phyloP scores from a whole-genome alignment of 2,113 vertebrate species.

The Petromus typicus region DNA sequence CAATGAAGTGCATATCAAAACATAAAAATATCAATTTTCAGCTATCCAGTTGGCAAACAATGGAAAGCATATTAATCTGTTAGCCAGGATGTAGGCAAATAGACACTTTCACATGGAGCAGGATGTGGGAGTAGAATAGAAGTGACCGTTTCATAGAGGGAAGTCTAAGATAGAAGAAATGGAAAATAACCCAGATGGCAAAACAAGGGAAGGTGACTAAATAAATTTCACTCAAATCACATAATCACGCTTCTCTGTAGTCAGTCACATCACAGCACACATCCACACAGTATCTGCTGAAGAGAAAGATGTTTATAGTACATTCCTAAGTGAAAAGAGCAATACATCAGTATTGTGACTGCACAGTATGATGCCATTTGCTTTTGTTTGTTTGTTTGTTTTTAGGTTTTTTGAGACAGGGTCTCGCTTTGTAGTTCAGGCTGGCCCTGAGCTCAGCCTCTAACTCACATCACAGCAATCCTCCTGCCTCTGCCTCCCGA shows the following conservation, averaged over 20 bases:
- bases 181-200: neutral
- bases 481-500: too few relatives aligned
- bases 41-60: neutral
- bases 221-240: neutral
- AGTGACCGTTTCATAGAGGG: neutral
- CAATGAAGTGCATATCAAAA: neutral
- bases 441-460: too few relatives aligned
- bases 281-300: neutral
- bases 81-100: neutral
- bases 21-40: neutral
- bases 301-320: neutral
- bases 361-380: neutral
- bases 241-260: neutral
- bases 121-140: neutral
- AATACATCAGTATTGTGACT: neutral
- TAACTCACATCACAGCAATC: too few relatives aligned
- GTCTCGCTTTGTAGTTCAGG: too few relatives aligned
- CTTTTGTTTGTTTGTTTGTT: too few relatives aligned
- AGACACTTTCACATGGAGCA: neutral
- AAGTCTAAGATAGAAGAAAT: neutral
- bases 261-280: neutral
- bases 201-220: neutral
- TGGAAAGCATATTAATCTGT: neutral
- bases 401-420: too few relatives aligned
- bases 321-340: neutral